Conservation (phyloP, 2,888 invertebrate genomes). For the Petrolisthes manimaculis region DNA sequence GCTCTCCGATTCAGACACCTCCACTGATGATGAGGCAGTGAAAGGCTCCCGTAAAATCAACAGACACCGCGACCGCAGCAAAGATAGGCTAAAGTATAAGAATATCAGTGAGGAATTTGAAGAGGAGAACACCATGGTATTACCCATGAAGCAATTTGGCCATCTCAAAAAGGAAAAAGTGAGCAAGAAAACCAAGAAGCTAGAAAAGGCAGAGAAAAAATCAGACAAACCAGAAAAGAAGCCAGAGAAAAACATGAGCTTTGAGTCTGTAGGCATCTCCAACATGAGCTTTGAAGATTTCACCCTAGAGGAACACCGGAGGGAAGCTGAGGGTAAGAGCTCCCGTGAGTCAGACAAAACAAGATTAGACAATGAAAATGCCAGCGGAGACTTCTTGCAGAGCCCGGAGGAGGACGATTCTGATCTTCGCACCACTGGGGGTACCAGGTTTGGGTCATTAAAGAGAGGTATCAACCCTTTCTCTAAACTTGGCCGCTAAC, state of each 20-base stretch:
- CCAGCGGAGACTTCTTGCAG: conserved; percentile 45
- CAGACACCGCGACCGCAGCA: conserved; percentile 60
- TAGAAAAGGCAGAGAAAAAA: conserved; percentile 58
- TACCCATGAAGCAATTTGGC: conserved; percentile 61
- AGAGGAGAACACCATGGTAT: conserved; percentile 65
- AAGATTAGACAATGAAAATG: conserved; percentile 31
- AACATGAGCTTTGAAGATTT: conserved; percentile 66
- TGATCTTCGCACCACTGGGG: conserved; percentile 60
- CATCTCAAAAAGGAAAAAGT: conserved; percentile 62
- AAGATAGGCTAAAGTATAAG: conserved; percentile 64
- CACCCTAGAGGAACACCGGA: conserved; percentile 54
- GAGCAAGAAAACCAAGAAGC: conserved; percentile 57
- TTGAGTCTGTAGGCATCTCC: conserved; percentile 61
- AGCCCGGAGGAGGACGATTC: conserved; percentile 64
- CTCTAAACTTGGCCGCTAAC: conserved; percentile 62
- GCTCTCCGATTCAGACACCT: conserved; percentile 64
- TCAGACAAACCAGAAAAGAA: conserved; percentile 61
- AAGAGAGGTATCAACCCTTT: conserved; percentile 65
- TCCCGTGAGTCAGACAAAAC: conserved; percentile 30
- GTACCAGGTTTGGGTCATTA: conserved; percentile 63
- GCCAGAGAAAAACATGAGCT: conserved; percentile 51
- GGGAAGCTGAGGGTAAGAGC: conserved; percentile 29
- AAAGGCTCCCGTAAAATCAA: conserved; percentile 42
- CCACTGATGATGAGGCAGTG: conserved; percentile 46
- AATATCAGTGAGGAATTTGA: conserved; percentile 65